These are phyloP conservation scores for Gymnarchus niloticus DNA, from an alignment of 2,113 vertebrate genomes.

Conservation along the genomic window DNA sequence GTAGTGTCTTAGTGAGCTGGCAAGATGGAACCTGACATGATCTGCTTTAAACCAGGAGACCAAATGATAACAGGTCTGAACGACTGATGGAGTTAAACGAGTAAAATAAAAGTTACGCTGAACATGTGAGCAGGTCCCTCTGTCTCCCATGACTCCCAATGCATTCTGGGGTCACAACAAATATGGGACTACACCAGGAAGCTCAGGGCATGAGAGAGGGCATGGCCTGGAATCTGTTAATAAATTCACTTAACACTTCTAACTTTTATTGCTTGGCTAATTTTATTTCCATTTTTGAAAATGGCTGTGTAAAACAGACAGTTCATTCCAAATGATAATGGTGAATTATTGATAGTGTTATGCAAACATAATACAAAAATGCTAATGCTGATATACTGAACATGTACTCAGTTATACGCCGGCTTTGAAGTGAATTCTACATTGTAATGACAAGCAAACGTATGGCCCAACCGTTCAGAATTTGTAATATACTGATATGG, in stretches of 20 bases:
- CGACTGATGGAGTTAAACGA: neutral
- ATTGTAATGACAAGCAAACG: neutral
- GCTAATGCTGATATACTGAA: neutral
- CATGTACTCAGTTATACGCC: neutral
- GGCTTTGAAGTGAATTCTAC: neutral
- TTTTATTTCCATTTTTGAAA: neutral
- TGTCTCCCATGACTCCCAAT: neutral
- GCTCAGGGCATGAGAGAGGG: neutral
- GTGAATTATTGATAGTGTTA: neutral
- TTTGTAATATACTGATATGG: neutral
- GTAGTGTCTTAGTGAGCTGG: slow-evolving; percentile 41
- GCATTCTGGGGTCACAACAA: neutral
- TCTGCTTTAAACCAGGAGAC: neutral
- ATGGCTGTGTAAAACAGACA: neutral
- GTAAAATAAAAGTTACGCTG: neutral
- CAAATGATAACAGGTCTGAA: neutral
- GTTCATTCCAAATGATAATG: neutral
- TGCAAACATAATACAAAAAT: neutral
- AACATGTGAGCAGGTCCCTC: neutral
- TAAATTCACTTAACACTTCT: neutral
- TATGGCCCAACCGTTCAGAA: neutral
- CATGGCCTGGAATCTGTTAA: neutral
- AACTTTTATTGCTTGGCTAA: neutral
- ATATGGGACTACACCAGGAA: neutral
- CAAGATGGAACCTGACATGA: slow-evolving; percentile 55